These are phyloP conservation scores for Callyntrura guangdongensis DNA, from an alignment of 2,888 invertebrate species.

Conservation along the genomic window DNA sequence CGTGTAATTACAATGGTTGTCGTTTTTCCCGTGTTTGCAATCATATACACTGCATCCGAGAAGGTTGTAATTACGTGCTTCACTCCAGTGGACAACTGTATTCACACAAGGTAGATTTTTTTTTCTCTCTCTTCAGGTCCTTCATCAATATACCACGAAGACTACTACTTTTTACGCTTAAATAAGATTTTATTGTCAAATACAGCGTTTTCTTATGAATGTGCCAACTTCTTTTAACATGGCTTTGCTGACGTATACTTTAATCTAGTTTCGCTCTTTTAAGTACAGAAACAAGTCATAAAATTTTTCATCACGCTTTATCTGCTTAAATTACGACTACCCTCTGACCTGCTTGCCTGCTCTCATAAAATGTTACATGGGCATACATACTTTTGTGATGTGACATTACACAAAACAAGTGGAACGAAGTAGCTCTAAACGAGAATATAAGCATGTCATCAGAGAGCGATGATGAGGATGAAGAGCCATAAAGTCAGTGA, in stretches of 20 bases:
- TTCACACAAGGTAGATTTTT: conserved; percentile 91
- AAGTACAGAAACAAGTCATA: conserved; percentile 50
- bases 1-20: conserved; percentile 96
- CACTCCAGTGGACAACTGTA: conserved; percentile 98
- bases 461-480: background rate
- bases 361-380: conserved; percentile 48
- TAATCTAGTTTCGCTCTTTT: conserved; percentile 53
- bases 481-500: background rate
- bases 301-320: conserved; percentile 65
- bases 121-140: background rate
- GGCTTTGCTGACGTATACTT: conserved; percentile 28
- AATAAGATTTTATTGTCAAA: background rate
- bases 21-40: conserved; percentile 98
- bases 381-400: too few relatives aligned
- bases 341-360: conserved; percentile 45
- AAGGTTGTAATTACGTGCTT: conserved; percentile 97
- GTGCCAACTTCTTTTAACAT: conserved; percentile 46
- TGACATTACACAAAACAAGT: background rate
- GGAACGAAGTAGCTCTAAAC: conserved; percentile 39
- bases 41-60: conserved; percentile 99
- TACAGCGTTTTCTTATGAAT: conserved; percentile 2
- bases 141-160: background rate
- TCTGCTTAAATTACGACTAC: conserved; percentile 48
- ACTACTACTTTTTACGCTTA: background rate
- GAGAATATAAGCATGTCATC: background rate